A percentile compares a stretch with the other conserved stretches of the same genome.
phyloP scores from a whole-genome alignment of 2,888 invertebrate species.

The Patella depressa region DNA sequence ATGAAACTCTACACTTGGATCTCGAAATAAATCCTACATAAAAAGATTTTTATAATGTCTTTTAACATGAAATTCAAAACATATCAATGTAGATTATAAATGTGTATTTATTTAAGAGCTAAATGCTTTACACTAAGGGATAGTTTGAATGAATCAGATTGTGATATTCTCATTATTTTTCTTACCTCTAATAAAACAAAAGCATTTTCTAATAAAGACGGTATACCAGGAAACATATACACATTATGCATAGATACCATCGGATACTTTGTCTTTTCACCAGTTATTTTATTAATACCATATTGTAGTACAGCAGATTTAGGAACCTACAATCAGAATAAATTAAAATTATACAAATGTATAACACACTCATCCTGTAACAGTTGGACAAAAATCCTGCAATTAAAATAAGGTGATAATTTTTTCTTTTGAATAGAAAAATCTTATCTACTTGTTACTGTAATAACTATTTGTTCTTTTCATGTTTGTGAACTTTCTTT shows the following conservation, averaged over 20 bases:
- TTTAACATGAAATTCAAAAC: not conserved
- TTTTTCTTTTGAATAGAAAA: too few relatives aligned
- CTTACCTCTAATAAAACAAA: constrained; percentile 70
- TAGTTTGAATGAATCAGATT: not conserved
- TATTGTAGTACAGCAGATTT: constrained; percentile 72
- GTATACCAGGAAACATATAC: constrained; percentile 81
- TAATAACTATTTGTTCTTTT: too few relatives aligned
- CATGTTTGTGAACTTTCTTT: too few relatives aligned
- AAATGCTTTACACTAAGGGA: not conserved
- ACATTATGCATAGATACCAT: constrained; percentile 76
- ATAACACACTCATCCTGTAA: too few relatives aligned
- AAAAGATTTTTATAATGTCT: not conserved
- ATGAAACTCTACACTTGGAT: constrained; percentile 62
- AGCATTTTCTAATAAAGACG: constrained; percentile 73
- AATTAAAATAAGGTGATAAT: too few relatives aligned
- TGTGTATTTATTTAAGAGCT: not conserved
- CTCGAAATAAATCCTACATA: constrained; percentile 66
- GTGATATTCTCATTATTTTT: not conserved
- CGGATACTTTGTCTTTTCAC: constrained; percentile 73
- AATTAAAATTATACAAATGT: not conserved
- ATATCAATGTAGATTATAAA: not conserved
- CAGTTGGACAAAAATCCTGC: too few relatives aligned
- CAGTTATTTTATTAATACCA: constrained; percentile 72
- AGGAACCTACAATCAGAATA: constrained; percentile 66
- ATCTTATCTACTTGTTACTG: too few relatives aligned